Evolutionary conservation across 2,888 invertebrate species (phyloP).

Genomic region (Drosophila demipolita): DNA sequence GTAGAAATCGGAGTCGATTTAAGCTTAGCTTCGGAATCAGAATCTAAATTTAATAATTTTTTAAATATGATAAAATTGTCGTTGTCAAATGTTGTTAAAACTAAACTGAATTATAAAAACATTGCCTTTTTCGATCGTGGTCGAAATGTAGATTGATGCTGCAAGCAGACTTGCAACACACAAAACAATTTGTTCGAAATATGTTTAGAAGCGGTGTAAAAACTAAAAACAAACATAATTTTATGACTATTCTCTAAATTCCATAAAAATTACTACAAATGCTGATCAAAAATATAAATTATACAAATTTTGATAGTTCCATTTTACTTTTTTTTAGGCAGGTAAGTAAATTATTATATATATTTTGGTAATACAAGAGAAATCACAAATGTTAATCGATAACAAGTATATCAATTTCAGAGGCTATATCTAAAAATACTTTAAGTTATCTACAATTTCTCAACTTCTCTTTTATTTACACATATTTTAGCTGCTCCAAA

Average conservation of each 20-base stretch:
- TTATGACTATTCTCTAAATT: background rate
- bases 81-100: background rate
- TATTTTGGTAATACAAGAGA: background rate
- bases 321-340: background rate
- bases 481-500: conserved; percentile 2
- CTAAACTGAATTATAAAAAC: background rate
- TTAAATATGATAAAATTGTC: no score
- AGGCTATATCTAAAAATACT: background rate
- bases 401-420: background rate
- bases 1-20: background rate
- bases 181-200: background rate
- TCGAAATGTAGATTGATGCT: background rate
- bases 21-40: background rate
- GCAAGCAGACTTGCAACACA: background rate
- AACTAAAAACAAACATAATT: background rate
- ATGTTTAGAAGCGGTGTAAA: background rate
- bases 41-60: background rate
- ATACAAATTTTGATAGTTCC: background rate
- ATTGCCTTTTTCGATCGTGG: background rate
- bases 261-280: background rate
- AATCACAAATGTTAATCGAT: background rate
- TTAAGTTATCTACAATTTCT: background rate
- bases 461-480: background rate
- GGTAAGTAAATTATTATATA: background rate
- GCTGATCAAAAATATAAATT: background rate